Percentiles rank a stretch among this genome's conserved stretches.
Conservation (phyloP, 1,140 invertebrate species). For the Rhagoletis pomonella region DNA sequence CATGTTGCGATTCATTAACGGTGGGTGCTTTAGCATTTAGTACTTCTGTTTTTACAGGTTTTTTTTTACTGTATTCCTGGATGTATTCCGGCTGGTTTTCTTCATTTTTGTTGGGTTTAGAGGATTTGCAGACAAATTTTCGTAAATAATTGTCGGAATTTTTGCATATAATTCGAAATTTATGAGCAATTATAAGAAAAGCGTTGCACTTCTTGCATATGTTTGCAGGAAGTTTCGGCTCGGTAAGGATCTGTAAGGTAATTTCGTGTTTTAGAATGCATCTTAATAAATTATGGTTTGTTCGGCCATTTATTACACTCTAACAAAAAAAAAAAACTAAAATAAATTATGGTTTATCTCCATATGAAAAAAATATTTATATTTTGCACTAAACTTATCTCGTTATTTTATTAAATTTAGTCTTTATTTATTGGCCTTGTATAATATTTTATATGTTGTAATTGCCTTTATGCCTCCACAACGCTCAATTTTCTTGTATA, state of each 20-base stretch:
- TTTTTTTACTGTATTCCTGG: conserved; percentile 53
- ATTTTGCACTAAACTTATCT: no score
- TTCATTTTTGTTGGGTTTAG: conserved; percentile 61
- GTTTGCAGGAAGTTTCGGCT: conserved; percentile 60
- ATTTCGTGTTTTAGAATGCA: no score
- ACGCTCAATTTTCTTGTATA: conserved; percentile 68
- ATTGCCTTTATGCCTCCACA: conserved; percentile 65
- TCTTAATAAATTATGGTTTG: no score
- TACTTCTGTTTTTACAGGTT: conserved; percentile 10
- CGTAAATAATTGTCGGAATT: conserved; percentile 66
- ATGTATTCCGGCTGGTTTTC: conserved; percentile 59
- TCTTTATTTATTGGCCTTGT: no score
- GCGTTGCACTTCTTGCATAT: conserved; percentile 67
- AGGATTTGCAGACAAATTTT: conserved; percentile 61
- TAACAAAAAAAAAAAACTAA: no score
- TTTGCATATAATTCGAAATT: conserved; percentile 68
- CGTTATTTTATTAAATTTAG: no score
- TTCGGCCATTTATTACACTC: no score
- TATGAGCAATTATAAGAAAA: conserved; percentile 64
- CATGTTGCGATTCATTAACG: neutral
- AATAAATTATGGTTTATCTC: no score
- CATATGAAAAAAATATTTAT: no score
- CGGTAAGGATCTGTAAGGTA: conserved; percentile 60
- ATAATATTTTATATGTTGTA: neutral
- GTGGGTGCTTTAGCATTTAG: neutral